phyloP scores from a whole-genome alignment of 2,888 invertebrate species.

The Cerastis rubricosa region DNA sequence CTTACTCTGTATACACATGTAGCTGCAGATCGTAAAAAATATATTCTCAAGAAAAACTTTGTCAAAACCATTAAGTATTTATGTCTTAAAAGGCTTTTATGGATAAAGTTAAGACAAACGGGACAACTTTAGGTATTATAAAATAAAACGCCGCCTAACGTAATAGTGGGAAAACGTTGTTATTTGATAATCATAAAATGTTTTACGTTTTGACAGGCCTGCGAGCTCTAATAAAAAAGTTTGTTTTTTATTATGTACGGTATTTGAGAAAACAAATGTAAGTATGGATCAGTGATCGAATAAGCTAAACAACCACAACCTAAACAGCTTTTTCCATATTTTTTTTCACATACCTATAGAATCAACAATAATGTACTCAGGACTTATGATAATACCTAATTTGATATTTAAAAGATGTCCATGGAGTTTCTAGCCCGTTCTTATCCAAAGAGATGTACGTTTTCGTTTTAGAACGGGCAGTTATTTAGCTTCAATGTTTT shows the following conservation, averaged over 20 bases:
- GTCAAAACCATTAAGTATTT: slow-evolving; percentile 41
- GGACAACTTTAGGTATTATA: slow-evolving; percentile 32
- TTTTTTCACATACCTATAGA: not conserved
- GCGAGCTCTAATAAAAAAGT: not conserved
- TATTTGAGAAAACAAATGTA: not conserved
- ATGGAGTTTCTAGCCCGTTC: not conserved
- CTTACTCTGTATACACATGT: not conserved
- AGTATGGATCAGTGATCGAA: too few relatives aligned
- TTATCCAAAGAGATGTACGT: not conserved
- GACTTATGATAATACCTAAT: not conserved
- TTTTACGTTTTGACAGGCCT: slow-evolving; percentile 6
- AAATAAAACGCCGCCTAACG: slow-evolving; percentile 22
- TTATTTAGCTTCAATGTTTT: not conserved
- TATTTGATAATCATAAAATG: slow-evolving; percentile 20
- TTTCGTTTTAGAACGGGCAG: not conserved
- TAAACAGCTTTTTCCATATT: not conserved
- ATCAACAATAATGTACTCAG: not conserved
- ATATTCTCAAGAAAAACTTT: slow-evolving; percentile 12
- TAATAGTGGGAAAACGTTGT: not conserved
- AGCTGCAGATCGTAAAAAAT: slow-evolving; percentile 19
- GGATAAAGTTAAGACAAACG: slow-evolving; percentile 43
- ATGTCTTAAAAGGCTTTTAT: slow-evolving; percentile 39
- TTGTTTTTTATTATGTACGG: too few relatives aligned
- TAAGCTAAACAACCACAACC: not conserved
- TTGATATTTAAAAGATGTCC: not conserved